phyloP scores from a whole-genome alignment of 2,888 invertebrate species.

The Parthenolecanium corni region DNA sequence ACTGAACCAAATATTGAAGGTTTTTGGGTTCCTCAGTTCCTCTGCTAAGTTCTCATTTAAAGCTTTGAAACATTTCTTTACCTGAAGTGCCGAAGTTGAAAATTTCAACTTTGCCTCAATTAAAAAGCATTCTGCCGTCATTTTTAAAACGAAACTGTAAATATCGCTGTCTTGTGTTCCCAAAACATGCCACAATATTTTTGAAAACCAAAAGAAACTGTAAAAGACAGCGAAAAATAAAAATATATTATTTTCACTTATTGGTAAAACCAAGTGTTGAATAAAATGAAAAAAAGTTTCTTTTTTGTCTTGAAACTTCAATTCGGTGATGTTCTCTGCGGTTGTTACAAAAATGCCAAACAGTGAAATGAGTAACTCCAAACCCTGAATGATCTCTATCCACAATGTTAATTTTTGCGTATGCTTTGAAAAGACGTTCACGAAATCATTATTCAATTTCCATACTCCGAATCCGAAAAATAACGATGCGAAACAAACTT shows the following conservation, averaged over 20 bases:
- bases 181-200: not conserved
- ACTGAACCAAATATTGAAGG: not conserved
- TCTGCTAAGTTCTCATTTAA: too few relatives aligned
- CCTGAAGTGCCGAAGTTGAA: too few relatives aligned
- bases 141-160: too few relatives aligned
- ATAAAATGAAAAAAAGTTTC: not conserved
- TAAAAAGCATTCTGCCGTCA: too few relatives aligned
- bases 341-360: not conserved
- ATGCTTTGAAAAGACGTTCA: not conserved
- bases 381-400: constrained; percentile 10
- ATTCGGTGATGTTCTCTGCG: not conserved
- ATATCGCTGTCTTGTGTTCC: too few relatives aligned
- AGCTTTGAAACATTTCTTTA: too few relatives aligned
- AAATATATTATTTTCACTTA: not conserved
- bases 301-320: not conserved
- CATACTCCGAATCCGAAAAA: constrained; percentile 6
- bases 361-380: constrained; percentile 3
- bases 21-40: too few relatives aligned
- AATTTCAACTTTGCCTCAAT: too few relatives aligned
- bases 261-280: not conserved
- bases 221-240: not conserved
- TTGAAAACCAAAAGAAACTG: not conserved
- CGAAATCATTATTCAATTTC: constrained; percentile 11
- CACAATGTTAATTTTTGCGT: constrained; percentile 1
- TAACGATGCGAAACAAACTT: not conserved